A percentile compares a stretch with the other conserved stretches of the same genome.
Evolutionary conservation across 2,888 invertebrate genomes (phyloP).

Genomic region (Dicyrtoma fusca): DNA sequence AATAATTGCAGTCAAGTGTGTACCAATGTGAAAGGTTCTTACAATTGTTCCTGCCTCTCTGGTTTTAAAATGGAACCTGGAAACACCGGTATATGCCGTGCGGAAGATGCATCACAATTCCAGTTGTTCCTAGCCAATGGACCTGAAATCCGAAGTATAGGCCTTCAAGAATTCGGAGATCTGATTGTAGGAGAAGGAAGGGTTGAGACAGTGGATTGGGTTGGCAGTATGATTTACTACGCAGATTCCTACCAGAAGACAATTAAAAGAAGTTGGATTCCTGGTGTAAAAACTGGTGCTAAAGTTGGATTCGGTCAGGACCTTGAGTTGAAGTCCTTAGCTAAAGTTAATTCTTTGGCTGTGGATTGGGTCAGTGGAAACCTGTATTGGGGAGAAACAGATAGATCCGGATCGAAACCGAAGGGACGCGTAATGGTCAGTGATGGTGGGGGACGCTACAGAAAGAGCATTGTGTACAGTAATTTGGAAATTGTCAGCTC

Average conservation of each 20-base stretch:
- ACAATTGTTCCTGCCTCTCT: conserved; percentile 81
- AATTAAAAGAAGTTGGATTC: conserved; percentile 88
- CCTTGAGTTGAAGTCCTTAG: conserved; percentile 63
- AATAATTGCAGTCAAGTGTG: conserved; percentile 95
- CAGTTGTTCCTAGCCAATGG: conserved; percentile 78
- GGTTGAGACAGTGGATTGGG: conserved; percentile 88
- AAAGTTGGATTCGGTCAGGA: conserved; percentile 85
- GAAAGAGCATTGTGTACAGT: conserved; percentile 74
- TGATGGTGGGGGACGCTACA: conserved; percentile 85
- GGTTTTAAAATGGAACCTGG: conserved; percentile 78
- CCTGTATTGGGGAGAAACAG: conserved; percentile 90
- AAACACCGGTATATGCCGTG: conserved; percentile 81
- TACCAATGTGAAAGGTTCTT: conserved; percentile 86
- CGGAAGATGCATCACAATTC: conserved; percentile 67
- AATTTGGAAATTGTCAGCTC: conserved; percentile 86
- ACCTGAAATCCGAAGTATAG: conserved; percentile 79
- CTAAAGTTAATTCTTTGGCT: conserved; percentile 83
- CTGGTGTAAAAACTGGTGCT: conserved; percentile 73
- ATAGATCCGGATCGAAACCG: conserved; percentile 62
- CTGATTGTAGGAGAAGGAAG: conserved; percentile 83
- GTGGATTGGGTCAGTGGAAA: conserved; percentile 94
- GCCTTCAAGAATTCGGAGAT: conserved; percentile 63
- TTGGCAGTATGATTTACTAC: conserved; percentile 89
- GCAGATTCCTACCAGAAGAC: conserved; percentile 88
- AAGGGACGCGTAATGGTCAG: conserved; percentile 79